Percentiles rank a stretch among this genome's conserved stretches.
These are phyloP conservation scores for Hemithea aestivaria DNA, from an alignment of 2,888 invertebrate genomes.

Conservation along the genomic window DNA sequence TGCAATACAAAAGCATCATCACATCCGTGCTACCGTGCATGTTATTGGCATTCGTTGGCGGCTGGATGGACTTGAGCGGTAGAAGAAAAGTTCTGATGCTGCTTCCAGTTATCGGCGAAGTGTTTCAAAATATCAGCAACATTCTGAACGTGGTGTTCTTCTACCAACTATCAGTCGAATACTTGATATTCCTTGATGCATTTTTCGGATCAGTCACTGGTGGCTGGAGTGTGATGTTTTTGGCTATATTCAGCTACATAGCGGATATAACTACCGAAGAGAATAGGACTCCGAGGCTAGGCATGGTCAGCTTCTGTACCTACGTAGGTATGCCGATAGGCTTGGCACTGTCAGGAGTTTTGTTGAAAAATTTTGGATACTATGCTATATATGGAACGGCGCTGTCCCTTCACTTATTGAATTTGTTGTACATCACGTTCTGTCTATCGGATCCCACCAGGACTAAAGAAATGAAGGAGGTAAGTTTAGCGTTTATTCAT, in stretches of 20 bases:
- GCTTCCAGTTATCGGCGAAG: constrained; percentile 85
- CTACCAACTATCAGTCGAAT: constrained; percentile 84
- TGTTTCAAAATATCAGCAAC: constrained; percentile 82
- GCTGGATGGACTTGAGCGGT: constrained; percentile 82
- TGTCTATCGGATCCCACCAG: constrained; percentile 29
- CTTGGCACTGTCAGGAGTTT: constrained; percentile 31
- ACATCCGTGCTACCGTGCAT: constrained; percentile 85
- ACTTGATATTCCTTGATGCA: constrained; percentile 38
- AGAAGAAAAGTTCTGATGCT: constrained; percentile 84
- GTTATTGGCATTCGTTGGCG: constrained; percentile 85
- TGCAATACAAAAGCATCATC: constrained; percentile 86
- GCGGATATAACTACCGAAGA: constrained; percentile 31
- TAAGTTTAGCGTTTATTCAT: constrained; percentile 13
- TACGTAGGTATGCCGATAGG: constrained; percentile 37
- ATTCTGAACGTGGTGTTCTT: constrained; percentile 85
- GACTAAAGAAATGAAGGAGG: constrained; percentile 31
- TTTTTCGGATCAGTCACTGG: constrained; percentile 31
- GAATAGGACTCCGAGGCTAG: constrained; percentile 36
- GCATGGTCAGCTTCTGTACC: constrained; percentile 34
- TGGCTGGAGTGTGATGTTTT: constrained; percentile 29
- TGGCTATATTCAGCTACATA: constrained; percentile 34
- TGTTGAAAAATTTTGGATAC: constrained; percentile 32
- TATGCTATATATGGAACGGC: constrained; percentile 32
- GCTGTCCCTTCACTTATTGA: constrained; percentile 25
- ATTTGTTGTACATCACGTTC: constrained; percentile 29